Evolutionary conservation across 2,797 vertebrate genomes (phyloP).

Genomic region (Sebastes reedi): DNA sequence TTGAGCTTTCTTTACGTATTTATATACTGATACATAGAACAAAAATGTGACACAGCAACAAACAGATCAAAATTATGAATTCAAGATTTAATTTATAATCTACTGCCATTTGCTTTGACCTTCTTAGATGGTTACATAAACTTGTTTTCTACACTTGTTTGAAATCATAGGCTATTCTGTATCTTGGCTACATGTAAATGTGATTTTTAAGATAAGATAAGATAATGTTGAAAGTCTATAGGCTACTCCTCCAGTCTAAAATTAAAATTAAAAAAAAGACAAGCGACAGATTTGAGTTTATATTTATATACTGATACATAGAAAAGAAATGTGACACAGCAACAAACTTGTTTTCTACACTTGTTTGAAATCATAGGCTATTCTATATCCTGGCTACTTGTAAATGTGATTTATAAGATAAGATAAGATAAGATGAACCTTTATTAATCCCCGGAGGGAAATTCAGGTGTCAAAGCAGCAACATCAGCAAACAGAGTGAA

Average conservation of each 20-base stretch:
- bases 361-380: neutral
- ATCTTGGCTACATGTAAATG: neutral
- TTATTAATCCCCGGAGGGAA: too few species aligned
- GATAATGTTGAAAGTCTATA: too few species aligned
- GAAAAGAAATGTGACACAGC: neutral
- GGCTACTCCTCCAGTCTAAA: too few species aligned
- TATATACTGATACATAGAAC: neutral
- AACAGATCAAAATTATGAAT: neutral
- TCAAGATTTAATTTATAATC: neutral
- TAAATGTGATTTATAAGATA: neutral
- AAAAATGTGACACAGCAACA: neutral
- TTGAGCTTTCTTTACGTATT: neutral
- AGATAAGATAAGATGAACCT: too few species aligned
- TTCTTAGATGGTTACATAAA: neutral
- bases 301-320: neutral
- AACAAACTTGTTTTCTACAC: neutral
- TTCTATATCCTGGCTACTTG: neutral
- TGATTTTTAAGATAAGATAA: neutral
- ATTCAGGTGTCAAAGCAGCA: too few species aligned
- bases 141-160: neutral
- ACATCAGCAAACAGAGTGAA: too few species aligned
- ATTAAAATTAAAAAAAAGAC: neutral
- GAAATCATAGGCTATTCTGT: neutral
- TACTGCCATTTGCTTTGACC: neutral
- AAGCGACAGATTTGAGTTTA: constrained; percentile 2